Conservation (phyloP, 2,888 invertebrate genomes). For the Aphodius granarius region DNA sequence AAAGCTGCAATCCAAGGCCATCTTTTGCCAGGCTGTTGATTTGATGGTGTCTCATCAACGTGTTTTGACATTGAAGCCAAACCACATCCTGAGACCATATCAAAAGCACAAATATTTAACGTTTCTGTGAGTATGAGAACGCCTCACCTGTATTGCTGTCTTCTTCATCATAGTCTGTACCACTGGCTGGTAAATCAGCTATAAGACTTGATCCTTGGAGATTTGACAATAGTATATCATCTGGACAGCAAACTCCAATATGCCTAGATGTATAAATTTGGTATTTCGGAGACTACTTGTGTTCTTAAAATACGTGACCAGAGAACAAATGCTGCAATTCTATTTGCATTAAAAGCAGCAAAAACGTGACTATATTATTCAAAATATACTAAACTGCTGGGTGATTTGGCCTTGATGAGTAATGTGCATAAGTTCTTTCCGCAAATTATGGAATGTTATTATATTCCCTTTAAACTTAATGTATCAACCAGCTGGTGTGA, state of each 20-base stretch:
- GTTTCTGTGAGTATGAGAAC: no score
- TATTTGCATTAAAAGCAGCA: not conserved
- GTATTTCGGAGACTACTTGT: not conserved
- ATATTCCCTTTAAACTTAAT: not conserved
- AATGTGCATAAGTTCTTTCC: not conserved
- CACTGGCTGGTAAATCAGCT: slow-evolving; percentile 58
- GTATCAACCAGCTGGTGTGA: not conserved
- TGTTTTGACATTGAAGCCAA: slow-evolving; percentile 30
- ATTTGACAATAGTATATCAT: slow-evolving; percentile 51
- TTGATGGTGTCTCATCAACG: not conserved
- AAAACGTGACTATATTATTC: not conserved
- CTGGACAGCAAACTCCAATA: slow-evolving; percentile 78
- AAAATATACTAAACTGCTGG: not conserved
- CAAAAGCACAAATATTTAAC: no score
- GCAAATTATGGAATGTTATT: not conserved
- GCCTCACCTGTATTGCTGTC: slow-evolving; percentile 50
- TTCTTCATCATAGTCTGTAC: slow-evolving; percentile 56
- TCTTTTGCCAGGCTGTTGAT: slow-evolving; percentile 29
- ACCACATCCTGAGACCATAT: slow-evolving; percentile 51
- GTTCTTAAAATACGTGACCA: not conserved
- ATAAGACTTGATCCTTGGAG: slow-evolving; percentile 48
- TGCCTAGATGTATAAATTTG: slow-evolving; percentile 47
- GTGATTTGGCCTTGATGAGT: not conserved
- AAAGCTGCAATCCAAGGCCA: slow-evolving; percentile 89
- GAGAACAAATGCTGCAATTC: not conserved